Evolutionary conservation across 2,797 vertebrate genomes (phyloP).

Genomic region (Sebastes alutus): DNA sequence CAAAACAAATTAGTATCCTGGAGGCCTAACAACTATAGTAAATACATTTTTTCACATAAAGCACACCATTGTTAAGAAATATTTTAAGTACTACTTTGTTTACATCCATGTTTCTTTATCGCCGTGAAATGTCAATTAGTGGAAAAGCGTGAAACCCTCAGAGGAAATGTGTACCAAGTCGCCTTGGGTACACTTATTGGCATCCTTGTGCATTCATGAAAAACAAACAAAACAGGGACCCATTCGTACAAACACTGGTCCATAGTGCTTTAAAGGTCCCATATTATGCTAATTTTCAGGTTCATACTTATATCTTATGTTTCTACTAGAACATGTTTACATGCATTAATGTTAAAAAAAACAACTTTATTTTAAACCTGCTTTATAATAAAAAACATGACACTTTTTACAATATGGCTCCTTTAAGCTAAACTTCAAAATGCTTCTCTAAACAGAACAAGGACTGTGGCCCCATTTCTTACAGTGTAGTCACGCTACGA

Average conservation of each 20-base stretch:
- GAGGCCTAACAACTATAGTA: not conserved
- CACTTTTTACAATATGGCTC: too few relatives aligned
- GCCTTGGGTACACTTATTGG: not conserved
- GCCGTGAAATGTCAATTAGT: not conserved
- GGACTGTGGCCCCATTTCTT: not conserved
- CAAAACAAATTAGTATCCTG: not conserved
- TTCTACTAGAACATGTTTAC: not conserved
- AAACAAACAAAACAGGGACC: not conserved
- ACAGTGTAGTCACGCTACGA: too few relatives aligned
- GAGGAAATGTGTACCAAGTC: not conserved
- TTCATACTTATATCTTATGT: not conserved
- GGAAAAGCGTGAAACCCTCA: not conserved
- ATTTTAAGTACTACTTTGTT: not conserved
- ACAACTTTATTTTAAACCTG: not conserved
- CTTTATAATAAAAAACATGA: too few relatives aligned
- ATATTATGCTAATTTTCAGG: not conserved
- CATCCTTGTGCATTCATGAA: not conserved
- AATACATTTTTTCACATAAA: not conserved
- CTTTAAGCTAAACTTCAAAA: not conserved
- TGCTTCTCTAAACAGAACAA: too few relatives aligned
- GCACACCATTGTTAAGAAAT: not conserved
- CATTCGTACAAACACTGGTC: not conserved
- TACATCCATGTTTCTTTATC: not conserved
- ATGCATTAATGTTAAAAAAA: too few relatives aligned
- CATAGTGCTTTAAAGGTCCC: not conserved